These are phyloP conservation scores for Hypotaenidia okinawae DNA, from an alignment of 2,797 vertebrate genomes.

Conservation along the genomic window DNA sequence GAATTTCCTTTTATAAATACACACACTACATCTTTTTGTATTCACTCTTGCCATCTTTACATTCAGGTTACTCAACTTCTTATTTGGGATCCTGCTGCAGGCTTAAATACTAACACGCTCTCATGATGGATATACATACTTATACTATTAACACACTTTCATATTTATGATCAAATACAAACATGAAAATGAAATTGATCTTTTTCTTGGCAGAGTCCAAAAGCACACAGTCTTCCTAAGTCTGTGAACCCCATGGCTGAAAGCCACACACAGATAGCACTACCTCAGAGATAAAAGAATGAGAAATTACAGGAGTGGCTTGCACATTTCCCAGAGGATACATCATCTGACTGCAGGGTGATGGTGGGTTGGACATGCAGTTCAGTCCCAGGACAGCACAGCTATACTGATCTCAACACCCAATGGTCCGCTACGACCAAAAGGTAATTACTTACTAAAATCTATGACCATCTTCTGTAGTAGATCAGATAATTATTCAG, in stretches of 20 bases:
- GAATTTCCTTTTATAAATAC: neutral
- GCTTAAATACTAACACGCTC: neutral
- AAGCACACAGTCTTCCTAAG: neutral
- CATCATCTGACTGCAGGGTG: accelerated
- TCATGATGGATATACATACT: neutral
- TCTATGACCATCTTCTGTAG: neutral
- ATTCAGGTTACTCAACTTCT: conserved; percentile 27
- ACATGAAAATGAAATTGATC: neutral
- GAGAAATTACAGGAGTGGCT: neutral
- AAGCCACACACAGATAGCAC: neutral
- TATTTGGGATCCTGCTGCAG: conserved; percentile 50
- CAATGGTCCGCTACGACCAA: neutral
- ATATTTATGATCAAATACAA: conserved; percentile 12
- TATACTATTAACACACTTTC: neutral
- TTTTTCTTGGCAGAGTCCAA: conserved; percentile 1
- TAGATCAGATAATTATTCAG: neutral
- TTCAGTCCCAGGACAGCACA: neutral
- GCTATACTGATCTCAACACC: neutral
- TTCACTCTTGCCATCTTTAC: neutral
- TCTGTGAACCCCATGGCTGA: neutral
- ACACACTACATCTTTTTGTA: neutral
- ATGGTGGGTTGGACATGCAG: accelerated
- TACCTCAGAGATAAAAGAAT: neutral
- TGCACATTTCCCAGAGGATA: neutral
- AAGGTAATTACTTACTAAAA: neutral